A percentile compares a stretch with the other conserved stretches of the same genome.
Evolutionary conservation across 2,888 invertebrate species (phyloP).

Genomic region (Rhaphigaster nebulosa): DNA sequence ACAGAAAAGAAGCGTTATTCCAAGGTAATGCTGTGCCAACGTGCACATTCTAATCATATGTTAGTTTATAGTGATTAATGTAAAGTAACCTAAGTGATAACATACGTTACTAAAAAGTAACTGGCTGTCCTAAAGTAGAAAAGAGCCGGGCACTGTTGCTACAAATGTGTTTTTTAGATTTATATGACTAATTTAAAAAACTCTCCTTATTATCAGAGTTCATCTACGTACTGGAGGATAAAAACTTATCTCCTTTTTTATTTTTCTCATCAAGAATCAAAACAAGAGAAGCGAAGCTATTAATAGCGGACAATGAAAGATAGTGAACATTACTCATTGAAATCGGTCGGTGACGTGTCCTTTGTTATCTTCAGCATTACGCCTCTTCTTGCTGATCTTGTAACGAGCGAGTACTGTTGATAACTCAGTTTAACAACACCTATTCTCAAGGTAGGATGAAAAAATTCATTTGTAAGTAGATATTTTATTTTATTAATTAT

Average conservation of each 20-base stretch:
- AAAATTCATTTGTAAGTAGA: neutral
- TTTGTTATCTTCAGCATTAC: constrained; percentile 3
- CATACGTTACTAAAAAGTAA: too few relatives aligned
- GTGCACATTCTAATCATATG: too few relatives aligned
- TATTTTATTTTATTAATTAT: neutral
- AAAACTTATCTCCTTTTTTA: neutral
- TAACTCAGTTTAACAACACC: neutral
- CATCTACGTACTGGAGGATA: neutral
- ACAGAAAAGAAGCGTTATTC: too few relatives aligned
- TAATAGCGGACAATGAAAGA: neutral
- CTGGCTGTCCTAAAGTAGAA: too few relatives aligned
- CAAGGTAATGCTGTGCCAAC: too few relatives aligned
- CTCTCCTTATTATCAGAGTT: neutral
- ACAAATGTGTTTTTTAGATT: too few relatives aligned
- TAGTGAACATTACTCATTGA: neutral
- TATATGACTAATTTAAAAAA: too few relatives aligned
- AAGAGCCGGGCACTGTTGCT: too few relatives aligned
- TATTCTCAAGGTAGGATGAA: neutral
- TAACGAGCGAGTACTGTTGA: neutral
- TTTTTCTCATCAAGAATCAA: neutral
- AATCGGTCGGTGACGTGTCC: neutral
- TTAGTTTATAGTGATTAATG: too few relatives aligned
- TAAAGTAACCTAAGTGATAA: too few relatives aligned
- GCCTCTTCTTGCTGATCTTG: neutral
- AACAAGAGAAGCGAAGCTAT: neutral